phyloP scores from a whole-genome alignment of 2,113 vertebrate genomes.

The Ciconia maguari region DNA sequence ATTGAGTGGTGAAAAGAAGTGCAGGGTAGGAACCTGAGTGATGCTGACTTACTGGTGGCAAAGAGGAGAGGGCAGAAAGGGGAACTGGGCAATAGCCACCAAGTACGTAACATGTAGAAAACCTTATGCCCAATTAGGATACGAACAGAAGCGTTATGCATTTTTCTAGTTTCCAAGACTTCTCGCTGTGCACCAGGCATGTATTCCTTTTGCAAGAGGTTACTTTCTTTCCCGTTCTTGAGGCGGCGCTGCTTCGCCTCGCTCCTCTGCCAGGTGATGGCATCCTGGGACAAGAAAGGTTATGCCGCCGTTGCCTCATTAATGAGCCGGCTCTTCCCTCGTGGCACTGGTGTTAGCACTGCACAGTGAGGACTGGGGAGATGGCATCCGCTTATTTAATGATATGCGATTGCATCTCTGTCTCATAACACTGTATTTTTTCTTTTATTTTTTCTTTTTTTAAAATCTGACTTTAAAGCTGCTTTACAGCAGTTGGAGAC shows the following conservation, averaged over 20 bases:
- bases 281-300: not conserved
- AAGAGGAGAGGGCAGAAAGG: not conserved
- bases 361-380: not conserved
- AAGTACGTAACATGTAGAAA: not conserved
- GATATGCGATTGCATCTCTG: not conserved
- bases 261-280: not conserved
- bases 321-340: not conserved
- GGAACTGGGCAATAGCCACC: not conserved
- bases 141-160: rapidly evolving
- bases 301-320: rapidly evolving
- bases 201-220: not conserved
- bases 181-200: not conserved
- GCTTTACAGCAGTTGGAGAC: not conserved
- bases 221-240: not conserved
- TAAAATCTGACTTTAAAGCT: not conserved
- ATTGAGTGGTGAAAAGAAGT: not conserved
- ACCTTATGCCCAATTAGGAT: not conserved
- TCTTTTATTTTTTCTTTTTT: not conserved
- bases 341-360: no score
- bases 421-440: not conserved
- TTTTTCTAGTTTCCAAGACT: not conserved
- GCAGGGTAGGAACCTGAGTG: not conserved
- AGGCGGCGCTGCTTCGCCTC: not conserved
- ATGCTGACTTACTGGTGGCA: not conserved
- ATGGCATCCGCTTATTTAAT: not conserved